These are phyloP conservation scores for Muscicapa comitata DNA, from an alignment of 2,797 vertebrate species.

Conservation along the genomic window DNA sequence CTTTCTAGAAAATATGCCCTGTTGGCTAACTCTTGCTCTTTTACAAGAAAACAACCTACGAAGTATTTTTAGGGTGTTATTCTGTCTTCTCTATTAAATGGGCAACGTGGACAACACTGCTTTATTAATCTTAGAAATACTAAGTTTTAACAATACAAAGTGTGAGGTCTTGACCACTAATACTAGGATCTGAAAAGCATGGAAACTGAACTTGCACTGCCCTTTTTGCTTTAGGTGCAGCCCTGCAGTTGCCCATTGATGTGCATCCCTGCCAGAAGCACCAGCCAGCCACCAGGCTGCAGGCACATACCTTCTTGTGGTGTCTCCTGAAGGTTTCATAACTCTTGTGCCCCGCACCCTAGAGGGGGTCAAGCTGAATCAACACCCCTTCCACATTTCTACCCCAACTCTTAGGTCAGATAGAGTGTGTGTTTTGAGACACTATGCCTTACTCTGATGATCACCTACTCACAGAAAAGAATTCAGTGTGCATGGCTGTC, in stretches of 20 bases:
- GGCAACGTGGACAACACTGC: not conserved
- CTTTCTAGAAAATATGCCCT: not conserved
- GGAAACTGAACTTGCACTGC: not conserved
- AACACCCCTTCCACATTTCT: not conserved
- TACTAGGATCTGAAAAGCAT: not conserved
- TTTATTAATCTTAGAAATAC: not conserved
- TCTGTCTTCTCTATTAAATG: not conserved
- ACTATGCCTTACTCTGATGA: not conserved
- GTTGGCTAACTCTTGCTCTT: not conserved
- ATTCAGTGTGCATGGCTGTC: not conserved
- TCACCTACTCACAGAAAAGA: not conserved
- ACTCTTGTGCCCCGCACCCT: not conserved
- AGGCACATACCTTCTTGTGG: not conserved
- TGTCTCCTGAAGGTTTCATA: not conserved
- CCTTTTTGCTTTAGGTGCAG: not conserved
- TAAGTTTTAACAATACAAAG: not conserved
- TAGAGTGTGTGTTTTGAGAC: not conserved
- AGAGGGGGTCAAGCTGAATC: not conserved
- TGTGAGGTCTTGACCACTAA: not conserved
- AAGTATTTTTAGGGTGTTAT: not conserved
- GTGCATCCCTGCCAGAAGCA: not conserved
- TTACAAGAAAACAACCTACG: not conserved
- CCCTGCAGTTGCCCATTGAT: not conserved
- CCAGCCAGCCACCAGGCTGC: not conserved
- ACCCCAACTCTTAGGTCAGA: not conserved